phyloP scores from a whole-genome alignment of 2,113 vertebrate species.

The Ascaphus truei region DNA sequence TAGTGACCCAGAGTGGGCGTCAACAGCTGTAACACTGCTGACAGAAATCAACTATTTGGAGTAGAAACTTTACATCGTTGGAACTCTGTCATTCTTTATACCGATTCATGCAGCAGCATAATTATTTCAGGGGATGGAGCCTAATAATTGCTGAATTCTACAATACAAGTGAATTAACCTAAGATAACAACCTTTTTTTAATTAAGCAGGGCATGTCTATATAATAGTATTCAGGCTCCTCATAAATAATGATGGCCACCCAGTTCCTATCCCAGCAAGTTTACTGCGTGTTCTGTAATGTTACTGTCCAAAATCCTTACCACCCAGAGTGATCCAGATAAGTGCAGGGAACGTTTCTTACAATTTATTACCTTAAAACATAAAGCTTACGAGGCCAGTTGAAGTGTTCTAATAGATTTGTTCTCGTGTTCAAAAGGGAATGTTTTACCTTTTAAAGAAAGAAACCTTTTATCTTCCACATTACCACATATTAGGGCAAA shows the following conservation, averaged over 20 bases:
- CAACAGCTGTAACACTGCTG: conserved; percentile 27
- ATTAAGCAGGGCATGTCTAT: background rate
- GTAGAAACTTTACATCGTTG: background rate
- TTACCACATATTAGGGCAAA: too few relatives aligned
- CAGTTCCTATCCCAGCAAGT: background rate
- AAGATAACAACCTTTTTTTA: background rate
- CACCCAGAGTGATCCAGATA: conserved; percentile 2
- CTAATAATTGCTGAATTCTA: too few relatives aligned
- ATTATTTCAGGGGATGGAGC: background rate
- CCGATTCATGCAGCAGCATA: background rate
- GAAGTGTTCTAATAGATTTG: background rate
- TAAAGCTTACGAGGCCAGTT: background rate
- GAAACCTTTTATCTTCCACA: too few relatives aligned
- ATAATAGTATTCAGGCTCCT: background rate
- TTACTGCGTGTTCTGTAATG: background rate
- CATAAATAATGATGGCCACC: conserved; percentile 8
- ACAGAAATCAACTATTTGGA: conserved; percentile 21
- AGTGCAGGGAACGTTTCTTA: background rate
- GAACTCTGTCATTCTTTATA: background rate
- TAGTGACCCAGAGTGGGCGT: conserved; percentile 17
- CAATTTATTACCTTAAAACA: background rate
- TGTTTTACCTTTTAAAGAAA: background rate
- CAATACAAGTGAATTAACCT: background rate
- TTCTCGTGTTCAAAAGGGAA: too few relatives aligned
- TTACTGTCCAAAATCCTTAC: background rate